A percentile compares a stretch with the other conserved stretches of the same genome.
Evolutionary conservation across 2,113 vertebrate genomes (phyloP).

Genomic region (Nerophis ophidion): DNA sequence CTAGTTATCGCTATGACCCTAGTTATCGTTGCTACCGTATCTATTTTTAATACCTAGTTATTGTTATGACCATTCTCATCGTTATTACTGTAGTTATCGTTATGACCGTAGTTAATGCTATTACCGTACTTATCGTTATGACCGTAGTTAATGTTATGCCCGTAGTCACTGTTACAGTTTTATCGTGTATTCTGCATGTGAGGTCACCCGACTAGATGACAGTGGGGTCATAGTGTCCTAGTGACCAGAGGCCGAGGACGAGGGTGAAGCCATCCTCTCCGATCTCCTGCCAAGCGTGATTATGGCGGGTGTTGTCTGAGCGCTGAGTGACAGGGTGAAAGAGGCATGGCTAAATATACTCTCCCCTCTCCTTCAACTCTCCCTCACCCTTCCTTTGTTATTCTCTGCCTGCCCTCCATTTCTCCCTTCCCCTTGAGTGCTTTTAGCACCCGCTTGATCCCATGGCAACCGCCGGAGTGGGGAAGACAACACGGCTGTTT

Average conservation of each 20-base stretch:
- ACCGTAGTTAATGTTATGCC: too few relatives aligned
- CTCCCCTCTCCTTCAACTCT: constrained; percentile 16
- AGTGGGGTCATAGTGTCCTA: constrained; percentile 19
- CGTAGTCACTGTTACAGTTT: too few relatives aligned
- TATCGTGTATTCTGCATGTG: too few relatives aligned
- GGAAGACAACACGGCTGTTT: constrained; percentile 45
- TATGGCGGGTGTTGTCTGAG: constrained; percentile 8
- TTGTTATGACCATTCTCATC: too few relatives aligned
- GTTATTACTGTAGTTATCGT: too few relatives aligned
- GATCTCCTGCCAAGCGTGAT: constrained; percentile 15
- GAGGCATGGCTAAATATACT: constrained; percentile 29
- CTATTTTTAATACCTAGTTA: too few relatives aligned
- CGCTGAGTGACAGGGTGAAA: constrained; percentile 34
- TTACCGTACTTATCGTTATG: too few relatives aligned
- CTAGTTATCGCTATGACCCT: too few relatives aligned
- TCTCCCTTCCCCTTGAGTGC: constrained; percentile 38
- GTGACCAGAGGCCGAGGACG: constrained; percentile 13
- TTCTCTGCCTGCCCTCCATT: constrained; percentile 16
- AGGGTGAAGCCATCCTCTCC: constrained; percentile 17
- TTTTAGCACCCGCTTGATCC: constrained; percentile 61
- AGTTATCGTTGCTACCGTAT: too few relatives aligned
- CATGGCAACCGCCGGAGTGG: constrained; percentile 47
- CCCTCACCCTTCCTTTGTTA: background rate
- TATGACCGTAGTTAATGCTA: too few relatives aligned
- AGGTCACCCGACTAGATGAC: background rate